These are phyloP conservation scores for Papilio protenor DNA, from an alignment of 2,888 invertebrate species.

Conservation along the genomic window DNA sequence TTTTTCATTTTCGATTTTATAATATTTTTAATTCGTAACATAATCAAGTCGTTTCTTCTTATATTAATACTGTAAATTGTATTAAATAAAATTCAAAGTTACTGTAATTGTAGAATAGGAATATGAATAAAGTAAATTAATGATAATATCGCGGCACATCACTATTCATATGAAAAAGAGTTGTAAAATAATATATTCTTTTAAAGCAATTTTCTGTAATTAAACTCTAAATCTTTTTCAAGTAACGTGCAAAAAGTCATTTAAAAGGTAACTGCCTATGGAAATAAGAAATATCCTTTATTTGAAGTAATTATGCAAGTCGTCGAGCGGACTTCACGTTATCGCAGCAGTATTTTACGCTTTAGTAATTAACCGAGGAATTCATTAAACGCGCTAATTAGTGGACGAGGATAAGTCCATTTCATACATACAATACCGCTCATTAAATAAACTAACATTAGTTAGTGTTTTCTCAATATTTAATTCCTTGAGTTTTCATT, in stretches of 20 bases:
- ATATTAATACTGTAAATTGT: background rate
- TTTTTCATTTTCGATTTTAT: background rate
- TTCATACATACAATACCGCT: slow-evolving; percentile 29
- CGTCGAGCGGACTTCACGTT: slow-evolving; percentile 27
- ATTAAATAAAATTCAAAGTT: background rate
- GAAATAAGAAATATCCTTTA: slow-evolving; percentile 39
- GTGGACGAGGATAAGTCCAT: slow-evolving; percentile 40
- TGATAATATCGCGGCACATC: slow-evolving; percentile 17
- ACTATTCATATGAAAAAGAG: slow-evolving; percentile 23
- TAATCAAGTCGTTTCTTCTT: too few relatives aligned
- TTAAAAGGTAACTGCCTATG: slow-evolving; percentile 26
- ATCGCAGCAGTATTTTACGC: slow-evolving; percentile 41
- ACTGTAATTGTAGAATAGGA: background rate
- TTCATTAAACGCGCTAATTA: slow-evolving; percentile 42
- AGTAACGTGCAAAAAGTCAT: slow-evolving; percentile 30
- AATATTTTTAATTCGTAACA: background rate
- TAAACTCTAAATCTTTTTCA: slow-evolving; percentile 26
- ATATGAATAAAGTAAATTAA: background rate
- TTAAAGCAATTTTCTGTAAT: slow-evolving; percentile 36
- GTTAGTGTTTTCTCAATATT: slow-evolving; percentile 25
- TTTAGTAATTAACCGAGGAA: slow-evolving; percentile 41
- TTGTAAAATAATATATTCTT: slow-evolving; percentile 36
- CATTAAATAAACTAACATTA: slow-evolving; percentile 36
- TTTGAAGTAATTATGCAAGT: slow-evolving; percentile 39
- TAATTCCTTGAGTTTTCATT: background rate